phyloP scores from a whole-genome alignment of 37 sponge, comb jelly and placozoan species.

The Agelas oroides region DNA sequence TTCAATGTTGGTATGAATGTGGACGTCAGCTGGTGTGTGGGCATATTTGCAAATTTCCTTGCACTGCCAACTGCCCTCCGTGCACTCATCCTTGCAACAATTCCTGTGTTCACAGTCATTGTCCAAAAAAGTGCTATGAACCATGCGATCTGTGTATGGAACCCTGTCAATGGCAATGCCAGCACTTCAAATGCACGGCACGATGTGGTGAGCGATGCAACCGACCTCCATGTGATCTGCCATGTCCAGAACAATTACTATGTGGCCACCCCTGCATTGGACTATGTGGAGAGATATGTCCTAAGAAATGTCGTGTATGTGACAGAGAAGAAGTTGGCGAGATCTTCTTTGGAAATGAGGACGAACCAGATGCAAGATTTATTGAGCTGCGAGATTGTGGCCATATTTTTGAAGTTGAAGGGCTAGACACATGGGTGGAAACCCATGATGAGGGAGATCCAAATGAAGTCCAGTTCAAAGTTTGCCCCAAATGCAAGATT shows the following conservation, averaged over 20 bases:
- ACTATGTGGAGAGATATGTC: constrained; percentile 91
- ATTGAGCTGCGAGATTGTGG: constrained; percentile 81
- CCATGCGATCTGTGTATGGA: constrained; percentile 74
- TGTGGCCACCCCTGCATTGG: constrained; percentile 92
- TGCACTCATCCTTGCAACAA: constrained; percentile 72
- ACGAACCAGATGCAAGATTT: constrained; percentile 82
- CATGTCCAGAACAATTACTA: constrained; percentile 45
- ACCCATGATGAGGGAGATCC: background rate
- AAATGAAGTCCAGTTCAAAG: constrained; percentile 65
- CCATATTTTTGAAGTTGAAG: constrained; percentile 85
- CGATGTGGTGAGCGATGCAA: constrained; percentile 82
- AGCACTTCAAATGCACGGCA: constrained; percentile 72
- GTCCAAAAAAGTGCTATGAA: constrained; percentile 79
- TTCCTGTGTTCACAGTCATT: constrained; percentile 79
- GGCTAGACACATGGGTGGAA: constrained; percentile 88
- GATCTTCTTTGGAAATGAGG: constrained; percentile 91
- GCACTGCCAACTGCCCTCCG: constrained; percentile 76
- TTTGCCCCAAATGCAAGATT: constrained; percentile 85
- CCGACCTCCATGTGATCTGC: constrained; percentile 72
- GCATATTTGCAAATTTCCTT: constrained; percentile 77
- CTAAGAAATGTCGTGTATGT: constrained; percentile 71
- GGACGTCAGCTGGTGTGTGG: constrained; percentile 82
- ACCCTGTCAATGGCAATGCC: constrained; percentile 85
- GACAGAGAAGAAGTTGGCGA: constrained; percentile 66
- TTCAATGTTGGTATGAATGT: constrained; percentile 67